phyloP scores from a whole-genome alignment of 2,797 vertebrate genomes.

The Orientallactaga sibirica region DNA sequence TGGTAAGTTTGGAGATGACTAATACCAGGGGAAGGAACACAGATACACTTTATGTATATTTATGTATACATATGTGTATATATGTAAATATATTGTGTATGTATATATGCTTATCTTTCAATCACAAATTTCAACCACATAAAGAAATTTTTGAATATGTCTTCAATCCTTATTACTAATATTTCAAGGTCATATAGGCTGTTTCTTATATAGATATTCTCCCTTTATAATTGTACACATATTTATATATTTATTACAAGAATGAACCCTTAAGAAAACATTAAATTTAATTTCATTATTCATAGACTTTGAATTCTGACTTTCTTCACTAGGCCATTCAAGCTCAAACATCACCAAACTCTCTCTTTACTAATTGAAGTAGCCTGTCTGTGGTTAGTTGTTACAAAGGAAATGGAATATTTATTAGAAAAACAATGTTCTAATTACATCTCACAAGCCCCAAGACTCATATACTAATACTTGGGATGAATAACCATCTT shows the following conservation, averaged over 20 bases:
- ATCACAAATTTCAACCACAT: background rate
- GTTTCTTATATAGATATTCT: background rate
- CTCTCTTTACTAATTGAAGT: conserved; percentile 11
- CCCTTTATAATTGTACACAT: background rate
- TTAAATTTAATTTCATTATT: conserved; percentile 32
- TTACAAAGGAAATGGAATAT: background rate
- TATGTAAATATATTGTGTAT: background rate
- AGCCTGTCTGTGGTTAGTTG: background rate
- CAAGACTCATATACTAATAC: fast-evolving
- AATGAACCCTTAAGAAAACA: background rate
- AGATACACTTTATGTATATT: background rate
- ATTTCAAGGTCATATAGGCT: conserved; percentile 41
- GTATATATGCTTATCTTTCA: background rate
- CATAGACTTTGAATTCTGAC: background rate
- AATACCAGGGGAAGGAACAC: background rate
- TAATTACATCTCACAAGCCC: background rate
- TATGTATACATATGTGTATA: background rate
- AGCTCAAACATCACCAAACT: background rate
- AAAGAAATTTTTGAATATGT: background rate
- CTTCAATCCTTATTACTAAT: background rate
- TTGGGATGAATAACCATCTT: background rate
- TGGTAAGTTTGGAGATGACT: background rate
- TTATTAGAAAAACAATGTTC: background rate
- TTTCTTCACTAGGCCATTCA: background rate
- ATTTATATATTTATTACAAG: background rate